Conservation (phyloP, 2,888 invertebrate species). For the Auanema sp. region DNA sequence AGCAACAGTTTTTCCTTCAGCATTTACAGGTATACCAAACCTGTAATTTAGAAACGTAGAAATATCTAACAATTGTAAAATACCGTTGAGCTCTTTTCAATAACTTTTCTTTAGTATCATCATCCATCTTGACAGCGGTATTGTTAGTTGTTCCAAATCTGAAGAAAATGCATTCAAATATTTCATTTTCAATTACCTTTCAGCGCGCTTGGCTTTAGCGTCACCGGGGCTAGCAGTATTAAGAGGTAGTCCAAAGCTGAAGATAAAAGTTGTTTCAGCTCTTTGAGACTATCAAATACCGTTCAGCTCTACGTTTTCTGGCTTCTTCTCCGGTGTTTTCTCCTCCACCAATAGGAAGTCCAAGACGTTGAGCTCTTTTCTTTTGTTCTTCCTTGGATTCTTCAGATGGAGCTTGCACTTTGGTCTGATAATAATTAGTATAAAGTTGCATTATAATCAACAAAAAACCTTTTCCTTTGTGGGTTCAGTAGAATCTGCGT, state of each 20-base stretch:
- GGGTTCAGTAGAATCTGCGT: background rate
- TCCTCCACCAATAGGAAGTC: slow-evolving; percentile 13
- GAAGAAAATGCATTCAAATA: background rate
- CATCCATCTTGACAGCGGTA: background rate
- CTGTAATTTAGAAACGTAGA: no score
- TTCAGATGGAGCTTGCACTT: background rate
- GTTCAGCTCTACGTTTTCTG: slow-evolving; percentile 22
- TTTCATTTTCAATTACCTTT: slow-evolving; percentile 11
- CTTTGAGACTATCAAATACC: slow-evolving; percentile 5
- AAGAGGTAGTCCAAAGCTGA: slow-evolving; percentile 20
- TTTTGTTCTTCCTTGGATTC: slow-evolving; percentile 16
- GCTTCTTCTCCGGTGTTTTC: slow-evolving; percentile 13
- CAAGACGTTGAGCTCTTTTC: slow-evolving; percentile 17
- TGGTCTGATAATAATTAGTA: no score
- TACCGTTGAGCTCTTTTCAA: background rate
- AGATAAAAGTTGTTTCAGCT: background rate
- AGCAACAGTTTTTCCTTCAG: slow-evolving; percentile 11
- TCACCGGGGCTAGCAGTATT: slow-evolving; percentile 12
- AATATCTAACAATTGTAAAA: no score
- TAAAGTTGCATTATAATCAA: no score
- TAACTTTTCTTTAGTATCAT: background rate
- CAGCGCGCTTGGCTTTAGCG: slow-evolving; percentile 26
- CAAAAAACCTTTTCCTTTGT: slow-evolving; percentile 3
- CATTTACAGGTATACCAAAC: slow-evolving; percentile 21
- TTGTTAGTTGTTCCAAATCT: slow-evolving; percentile 10